Evolutionary conservation across 2,113 vertebrate genomes (phyloP), one percentile per base, ranked within the genome.

Genomic region (Ailurus styani): DNA sequence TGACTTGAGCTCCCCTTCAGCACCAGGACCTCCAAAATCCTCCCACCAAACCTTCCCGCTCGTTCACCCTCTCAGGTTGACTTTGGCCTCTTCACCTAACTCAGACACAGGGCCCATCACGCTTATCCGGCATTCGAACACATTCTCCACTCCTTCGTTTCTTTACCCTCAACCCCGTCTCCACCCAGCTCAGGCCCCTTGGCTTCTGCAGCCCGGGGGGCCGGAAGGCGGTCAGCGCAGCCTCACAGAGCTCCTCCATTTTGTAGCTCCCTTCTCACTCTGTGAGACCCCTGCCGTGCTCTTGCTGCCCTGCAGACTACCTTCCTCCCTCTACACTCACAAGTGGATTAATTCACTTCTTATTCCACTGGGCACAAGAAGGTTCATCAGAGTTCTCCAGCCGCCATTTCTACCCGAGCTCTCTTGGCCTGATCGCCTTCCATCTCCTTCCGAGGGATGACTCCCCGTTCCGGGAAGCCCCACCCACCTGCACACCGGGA

Each of bases 101-200:
- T 73, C n/a, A 20, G 23, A 84, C 11, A 31, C 42, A 1, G 3
- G n/a, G 85, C 47, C 21, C 31, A 4, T 5, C 17, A 3, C 5
- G 5, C 70, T 23, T 13, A 27, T 42, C 45, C 3, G 18, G 37
- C 5, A 23, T 25, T 34, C 0, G 29, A 9, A 0, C 1, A 27
- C 15, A 14, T 55, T 66, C 64, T 82, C 54, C 40, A 6, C 45
- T 27, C 29, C n/a, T 17, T 73, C 6, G 12, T 18, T n/a, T 13
- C 37, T 66, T 20, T 47, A 60, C 27, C 66, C 37, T 50, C 45
- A 50, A 7, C 31, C 64, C 3, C 8, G 23, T 85, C 79, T 62
- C 77, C 88, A 29, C 29, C 54, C 79, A 52, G 2, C n/a, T 42
- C 45, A 68, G 29, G 57, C 77, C 12, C 11, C 10, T 64, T 21